These are phyloP conservation scores for Gonocerus acuteangulatus DNA, from an alignment of 2,888 invertebrate genomes.

Conservation along the genomic window DNA sequence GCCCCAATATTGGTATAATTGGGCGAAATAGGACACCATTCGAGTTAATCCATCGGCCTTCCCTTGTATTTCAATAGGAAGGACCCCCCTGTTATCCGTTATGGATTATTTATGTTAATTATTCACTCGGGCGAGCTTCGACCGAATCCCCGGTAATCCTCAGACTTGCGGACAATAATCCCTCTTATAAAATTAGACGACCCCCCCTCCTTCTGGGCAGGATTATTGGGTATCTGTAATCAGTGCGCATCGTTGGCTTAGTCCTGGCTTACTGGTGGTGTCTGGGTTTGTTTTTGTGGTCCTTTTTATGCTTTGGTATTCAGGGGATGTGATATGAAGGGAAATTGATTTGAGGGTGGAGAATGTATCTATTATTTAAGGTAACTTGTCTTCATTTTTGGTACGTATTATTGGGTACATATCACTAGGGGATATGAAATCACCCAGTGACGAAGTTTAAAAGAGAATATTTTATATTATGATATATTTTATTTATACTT, in stretches of 20 bases:
- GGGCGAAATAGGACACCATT: conserved; percentile 13
- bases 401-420: no score
- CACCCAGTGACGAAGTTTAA: no score
- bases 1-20: conserved; percentile 7
- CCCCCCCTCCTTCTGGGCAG: background rate
- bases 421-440: no score
- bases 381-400: no score
- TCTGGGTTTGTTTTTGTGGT: no score
- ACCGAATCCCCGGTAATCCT: conserved; percentile 8
- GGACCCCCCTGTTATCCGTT: background rate
- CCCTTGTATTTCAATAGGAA: conserved; percentile 3
- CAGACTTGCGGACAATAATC: conserved; percentile 8
- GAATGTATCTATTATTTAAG: no score
- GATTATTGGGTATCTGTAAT: background rate
- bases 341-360: no score
- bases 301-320: no score
- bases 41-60: no score
- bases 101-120: conserved; percentile 25
- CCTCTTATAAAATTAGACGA: conserved; percentile 5
- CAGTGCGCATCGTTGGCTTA: background rate
- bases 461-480: no score
- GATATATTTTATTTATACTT: no score
- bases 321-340: no score
- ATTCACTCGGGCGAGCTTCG: conserved; percentile 15
- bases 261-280: background rate